A percentile compares a stretch with the other conserved stretches of the same genome.
Evolutionary conservation across 2,113 vertebrate species (phyloP).

Genomic region (mouse (Mus musculus)): GRCm39 chr6:10127501-10128000

Average conservation of each 20-base stretch:
- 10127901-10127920: neutral
- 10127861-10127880: neutral
- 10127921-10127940: neutral
- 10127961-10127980: neutral
- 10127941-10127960: neutral
- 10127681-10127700: neutral
- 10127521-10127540: too few relatives aligned
- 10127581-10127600: too few relatives aligned
- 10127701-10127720: neutral
- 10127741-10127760: neutral
- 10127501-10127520: too few relatives aligned
- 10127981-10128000: neutral
- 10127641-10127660: neutral
- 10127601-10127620: too few relatives aligned
- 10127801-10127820: neutral
- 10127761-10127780: neutral
- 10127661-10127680: neutral
- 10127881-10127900: neutral
- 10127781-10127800: neutral
- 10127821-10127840: too few relatives aligned
- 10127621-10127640: neutral
- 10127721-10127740: neutral
- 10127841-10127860: too few relatives aligned
- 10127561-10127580: too few relatives aligned
- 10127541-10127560: too few relatives aligned